Conservation (phyloP, 2,888 invertebrate species). For the Meiosimyza platycephala region DNA sequence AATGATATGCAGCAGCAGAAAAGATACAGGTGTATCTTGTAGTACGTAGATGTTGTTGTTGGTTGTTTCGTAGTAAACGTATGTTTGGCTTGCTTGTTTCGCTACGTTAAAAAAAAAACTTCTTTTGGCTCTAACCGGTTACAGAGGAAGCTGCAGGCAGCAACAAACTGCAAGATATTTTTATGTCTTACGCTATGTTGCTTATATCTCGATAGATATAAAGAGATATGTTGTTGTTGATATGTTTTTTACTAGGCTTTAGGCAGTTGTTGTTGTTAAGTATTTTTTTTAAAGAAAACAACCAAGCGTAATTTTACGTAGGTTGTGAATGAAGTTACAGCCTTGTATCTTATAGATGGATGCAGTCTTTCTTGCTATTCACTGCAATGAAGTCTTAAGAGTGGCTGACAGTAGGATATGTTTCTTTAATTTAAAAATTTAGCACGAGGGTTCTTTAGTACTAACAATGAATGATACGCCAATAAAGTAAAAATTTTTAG, state of each 20-base stretch:
- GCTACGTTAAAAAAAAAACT: constrained; percentile 34
- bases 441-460: too few species aligned
- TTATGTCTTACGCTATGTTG: constrained; percentile 13
- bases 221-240: constrained; percentile 29
- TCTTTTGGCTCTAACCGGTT: constrained; percentile 52
- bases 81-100: not conserved
- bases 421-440: too few species aligned
- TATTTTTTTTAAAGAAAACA: not conserved
- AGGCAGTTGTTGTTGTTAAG: constrained; percentile 19
- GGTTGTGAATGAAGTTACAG: constrained; percentile 10
- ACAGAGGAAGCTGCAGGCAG: constrained; percentile 54
- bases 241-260: constrained; percentile 35
- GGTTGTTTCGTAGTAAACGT: constrained; percentile 8
- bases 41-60: constrained; percentile 12
- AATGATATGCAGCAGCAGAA: constrained; percentile 7
- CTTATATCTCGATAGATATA: not conserved
- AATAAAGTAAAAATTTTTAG: too few species aligned
- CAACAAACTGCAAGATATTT: constrained; percentile 1
- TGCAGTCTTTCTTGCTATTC: too few species aligned
- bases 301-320: constrained; percentile 17
- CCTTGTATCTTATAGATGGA: not conserved
- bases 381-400: too few species aligned
- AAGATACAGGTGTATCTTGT: constrained; percentile 32
- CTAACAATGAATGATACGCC: too few species aligned
- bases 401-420: too few species aligned